These are phyloP conservation scores for Brachyptera putata DNA, from an alignment of 2,888 invertebrate genomes.

Conservation along the genomic window DNA sequence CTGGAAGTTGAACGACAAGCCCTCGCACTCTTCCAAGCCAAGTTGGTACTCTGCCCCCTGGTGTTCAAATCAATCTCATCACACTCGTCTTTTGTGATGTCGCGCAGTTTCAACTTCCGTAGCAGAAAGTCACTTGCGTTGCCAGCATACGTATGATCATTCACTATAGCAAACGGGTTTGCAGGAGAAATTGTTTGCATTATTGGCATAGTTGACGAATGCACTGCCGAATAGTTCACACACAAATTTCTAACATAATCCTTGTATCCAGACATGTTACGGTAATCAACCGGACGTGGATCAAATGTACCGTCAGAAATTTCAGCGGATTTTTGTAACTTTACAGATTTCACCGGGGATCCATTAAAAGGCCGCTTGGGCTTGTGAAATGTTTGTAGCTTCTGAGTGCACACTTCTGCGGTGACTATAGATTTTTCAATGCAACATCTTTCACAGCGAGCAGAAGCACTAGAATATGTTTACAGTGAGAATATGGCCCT, in stretches of 20 bases:
- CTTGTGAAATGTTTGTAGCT: constrained; percentile 25
- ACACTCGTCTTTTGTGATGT: neutral
- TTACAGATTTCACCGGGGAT: constrained; percentile 24
- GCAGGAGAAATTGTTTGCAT: constrained; percentile 20
- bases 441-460: constrained; percentile 1
- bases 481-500: constrained; percentile 27
- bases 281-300: neutral
- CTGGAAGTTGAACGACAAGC: neutral
- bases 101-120: neutral
- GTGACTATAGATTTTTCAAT: neutral
- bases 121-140: neutral
- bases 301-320: neutral
- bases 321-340: neutral
- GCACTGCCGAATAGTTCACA: constrained; percentile 13
- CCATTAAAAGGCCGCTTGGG: constrained; percentile 22
- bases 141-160: constrained; percentile 23
- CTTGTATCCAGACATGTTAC: neutral
- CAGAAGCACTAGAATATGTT: constrained; percentile 25
- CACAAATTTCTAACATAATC: constrained; percentile 9
- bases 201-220: constrained; percentile 24
- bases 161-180: constrained; percentile 20
- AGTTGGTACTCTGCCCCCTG: neutral
- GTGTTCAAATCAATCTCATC: neutral
- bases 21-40: neutral
- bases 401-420: constrained; percentile 16